Percentiles rank a stretch among this genome's conserved stretches.
Evolutionary conservation across 2,797 vertebrate species (phyloP).

Genomic region (Moxostoma hubbsi): DNA sequence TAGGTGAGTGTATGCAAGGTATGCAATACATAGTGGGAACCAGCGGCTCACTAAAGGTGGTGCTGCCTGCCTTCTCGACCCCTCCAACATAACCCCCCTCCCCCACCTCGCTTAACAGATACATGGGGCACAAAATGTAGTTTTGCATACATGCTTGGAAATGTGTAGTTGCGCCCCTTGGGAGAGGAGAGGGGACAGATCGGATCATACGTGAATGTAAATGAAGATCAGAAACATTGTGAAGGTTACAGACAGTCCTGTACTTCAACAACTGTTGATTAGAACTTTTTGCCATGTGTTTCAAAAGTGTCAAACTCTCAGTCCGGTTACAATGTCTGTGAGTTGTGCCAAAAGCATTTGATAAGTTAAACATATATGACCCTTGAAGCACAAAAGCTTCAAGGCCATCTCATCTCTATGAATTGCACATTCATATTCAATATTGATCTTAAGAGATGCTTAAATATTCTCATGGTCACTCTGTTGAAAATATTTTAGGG

Average conservation of each 20-base stretch:
- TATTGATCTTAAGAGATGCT: background rate
- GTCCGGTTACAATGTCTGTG: background rate
- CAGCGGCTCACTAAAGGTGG: no score
- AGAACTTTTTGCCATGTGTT: background rate
- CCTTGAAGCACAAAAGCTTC: background rate
- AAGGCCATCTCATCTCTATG: background rate
- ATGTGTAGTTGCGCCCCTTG: no score
- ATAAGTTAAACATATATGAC: background rate
- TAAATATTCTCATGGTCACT: background rate
- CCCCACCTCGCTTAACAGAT: no score
- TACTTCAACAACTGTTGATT: constrained; percentile 14
- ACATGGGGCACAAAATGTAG: no score
- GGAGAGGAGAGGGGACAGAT: constrained; percentile 1
- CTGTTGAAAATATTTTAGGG: background rate
- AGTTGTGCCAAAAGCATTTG: background rate
- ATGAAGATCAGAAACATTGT: constrained; percentile 16
- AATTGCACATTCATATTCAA: background rate
- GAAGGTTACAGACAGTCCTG: constrained; percentile 22
- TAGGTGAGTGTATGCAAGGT: no score
- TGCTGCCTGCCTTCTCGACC: no score
- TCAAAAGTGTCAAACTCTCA: background rate
- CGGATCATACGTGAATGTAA: constrained; percentile 27
- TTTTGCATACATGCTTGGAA: no score
- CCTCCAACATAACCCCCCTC: no score
- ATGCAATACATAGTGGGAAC: no score